These are phyloP conservation scores for Vipera latastei DNA, from an alignment of 2,797 vertebrate species.

Conservation along the genomic window DNA sequence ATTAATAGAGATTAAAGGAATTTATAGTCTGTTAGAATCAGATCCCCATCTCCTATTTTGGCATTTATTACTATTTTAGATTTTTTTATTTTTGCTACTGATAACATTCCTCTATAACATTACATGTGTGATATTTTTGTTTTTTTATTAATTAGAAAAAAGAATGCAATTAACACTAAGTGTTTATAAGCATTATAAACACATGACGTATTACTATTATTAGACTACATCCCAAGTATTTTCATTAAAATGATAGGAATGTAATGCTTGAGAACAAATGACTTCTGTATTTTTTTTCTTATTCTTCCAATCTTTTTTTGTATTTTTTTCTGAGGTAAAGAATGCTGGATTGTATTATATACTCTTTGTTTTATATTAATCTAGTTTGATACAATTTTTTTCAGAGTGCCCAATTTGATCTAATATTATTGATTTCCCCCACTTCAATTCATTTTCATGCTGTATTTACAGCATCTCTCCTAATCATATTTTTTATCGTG, in stretches of 20 bases:
- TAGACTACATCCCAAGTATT: neutral
- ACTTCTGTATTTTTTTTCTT: neutral
- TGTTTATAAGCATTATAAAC: conserved; percentile 25
- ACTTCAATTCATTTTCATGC: neutral
- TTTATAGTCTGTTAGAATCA: neutral
- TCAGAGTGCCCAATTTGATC: neutral
- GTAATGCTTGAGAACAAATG: neutral
- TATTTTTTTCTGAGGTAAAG: neutral
- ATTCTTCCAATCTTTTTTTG: neutral
- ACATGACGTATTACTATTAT: conserved; percentile 4
- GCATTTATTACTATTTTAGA: neutral
- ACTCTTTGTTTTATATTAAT: conserved; percentile 22
- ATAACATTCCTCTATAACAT: neutral
- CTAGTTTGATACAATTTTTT: neutral
- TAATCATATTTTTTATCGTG: conserved; percentile 22
- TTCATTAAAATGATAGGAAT: conserved; percentile 16
- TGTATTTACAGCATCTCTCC: conserved; percentile 16
- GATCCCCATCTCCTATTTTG: neutral
- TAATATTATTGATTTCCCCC: conserved; percentile 3
- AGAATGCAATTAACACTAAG: conserved; percentile 9
- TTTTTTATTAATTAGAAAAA: conserved; percentile 10
- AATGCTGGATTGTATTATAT: neutral
- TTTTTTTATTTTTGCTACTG: neutral
- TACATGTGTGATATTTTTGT: neutral
- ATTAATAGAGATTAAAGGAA: neutral